Evolutionary conservation across 1,140 invertebrate genomes (phyloP).

Genomic region (Doryteuthis pealeii): DNA sequence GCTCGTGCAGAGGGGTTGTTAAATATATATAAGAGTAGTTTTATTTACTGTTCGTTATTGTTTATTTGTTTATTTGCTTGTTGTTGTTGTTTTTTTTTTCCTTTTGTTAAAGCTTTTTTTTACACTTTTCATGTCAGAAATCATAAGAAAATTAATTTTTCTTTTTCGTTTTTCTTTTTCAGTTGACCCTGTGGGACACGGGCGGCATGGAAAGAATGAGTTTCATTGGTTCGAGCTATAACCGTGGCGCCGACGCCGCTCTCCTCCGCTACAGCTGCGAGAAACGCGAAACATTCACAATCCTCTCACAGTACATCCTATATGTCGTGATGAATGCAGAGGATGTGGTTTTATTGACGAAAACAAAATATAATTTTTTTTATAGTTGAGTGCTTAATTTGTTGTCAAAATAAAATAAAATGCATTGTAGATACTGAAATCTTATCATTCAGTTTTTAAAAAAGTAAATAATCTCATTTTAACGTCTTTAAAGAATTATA

Average conservation of each 20-base stretch:
- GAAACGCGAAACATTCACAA: conserved; percentile 67
- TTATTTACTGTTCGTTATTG: background rate
- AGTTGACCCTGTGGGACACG: conserved; percentile 57
- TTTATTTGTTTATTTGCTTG: background rate
- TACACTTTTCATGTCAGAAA: background rate
- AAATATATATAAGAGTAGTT: background rate
- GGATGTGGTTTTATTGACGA: too few species aligned
- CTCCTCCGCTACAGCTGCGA: conserved; percentile 70
- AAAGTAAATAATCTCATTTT: too few species aligned
- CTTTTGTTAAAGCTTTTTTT: background rate
- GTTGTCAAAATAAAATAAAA: too few species aligned
- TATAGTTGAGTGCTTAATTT: too few species aligned
- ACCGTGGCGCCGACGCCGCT: conserved; percentile 52
- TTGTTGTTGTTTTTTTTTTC: background rate
- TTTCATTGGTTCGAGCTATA: conserved; percentile 55
- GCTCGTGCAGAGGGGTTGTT: too few species aligned
- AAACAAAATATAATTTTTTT: conserved; percentile 54
- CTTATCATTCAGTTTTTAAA: too few species aligned
- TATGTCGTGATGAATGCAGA: conserved; percentile 56
- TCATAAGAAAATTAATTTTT: background rate
- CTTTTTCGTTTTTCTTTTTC: conserved; percentile 24
- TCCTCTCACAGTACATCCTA: conserved; percentile 53
- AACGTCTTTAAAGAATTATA: too few species aligned
- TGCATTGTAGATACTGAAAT: too few species aligned
- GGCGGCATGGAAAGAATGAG: conserved; percentile 57